A percentile compares a stretch with the other conserved stretches of the same genome.
Conservation (phyloP, 2,797 vertebrate species). For the Eupleurogrammus muticus region DNA sequence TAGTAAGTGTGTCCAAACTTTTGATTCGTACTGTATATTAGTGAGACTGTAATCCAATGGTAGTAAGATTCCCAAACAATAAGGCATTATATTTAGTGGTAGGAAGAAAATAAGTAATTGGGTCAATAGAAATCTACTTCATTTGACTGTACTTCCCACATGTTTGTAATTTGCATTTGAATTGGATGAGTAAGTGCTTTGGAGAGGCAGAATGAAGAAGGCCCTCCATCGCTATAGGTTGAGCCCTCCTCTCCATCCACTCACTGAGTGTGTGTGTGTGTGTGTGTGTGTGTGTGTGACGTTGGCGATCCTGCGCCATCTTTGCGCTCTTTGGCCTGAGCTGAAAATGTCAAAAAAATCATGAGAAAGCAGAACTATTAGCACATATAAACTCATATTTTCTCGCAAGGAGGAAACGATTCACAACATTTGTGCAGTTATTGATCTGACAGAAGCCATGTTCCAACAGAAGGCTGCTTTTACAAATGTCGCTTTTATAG, state of each 20-base stretch:
- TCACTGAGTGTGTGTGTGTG: background rate
- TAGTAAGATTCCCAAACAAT: constrained; percentile 8
- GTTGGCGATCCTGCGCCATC: constrained; percentile 53
- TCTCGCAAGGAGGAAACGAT: background rate
- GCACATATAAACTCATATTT: constrained; percentile 2
- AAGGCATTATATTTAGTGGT: background rate
- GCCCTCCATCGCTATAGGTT: constrained; percentile 19
- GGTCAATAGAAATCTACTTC: constrained; percentile 8
- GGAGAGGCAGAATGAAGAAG: constrained; percentile 14
- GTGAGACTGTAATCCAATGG: constrained; percentile 6
- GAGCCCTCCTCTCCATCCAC: constrained; percentile 35
- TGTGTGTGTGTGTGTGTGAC: constrained; percentile 30
- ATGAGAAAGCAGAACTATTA: constrained; percentile 5
- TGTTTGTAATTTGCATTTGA: constrained; percentile 8
- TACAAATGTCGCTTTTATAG: constrained; percentile 24
- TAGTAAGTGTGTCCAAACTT: no score
- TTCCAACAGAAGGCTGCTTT: constrained; percentile 9
- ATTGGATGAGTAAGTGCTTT: constrained; percentile 11
- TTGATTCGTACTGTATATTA: background rate
- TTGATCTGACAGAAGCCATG: constrained; percentile 18
- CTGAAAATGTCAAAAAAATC: constrained; percentile 41
- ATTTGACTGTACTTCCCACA: constrained; percentile 6
- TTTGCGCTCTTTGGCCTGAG: constrained; percentile 57
- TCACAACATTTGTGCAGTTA: background rate
- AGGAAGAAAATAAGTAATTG: constrained; percentile 20